Conservation (phyloP, 2,797 vertebrate species). For the Sebastes taczanowskii region DNA sequence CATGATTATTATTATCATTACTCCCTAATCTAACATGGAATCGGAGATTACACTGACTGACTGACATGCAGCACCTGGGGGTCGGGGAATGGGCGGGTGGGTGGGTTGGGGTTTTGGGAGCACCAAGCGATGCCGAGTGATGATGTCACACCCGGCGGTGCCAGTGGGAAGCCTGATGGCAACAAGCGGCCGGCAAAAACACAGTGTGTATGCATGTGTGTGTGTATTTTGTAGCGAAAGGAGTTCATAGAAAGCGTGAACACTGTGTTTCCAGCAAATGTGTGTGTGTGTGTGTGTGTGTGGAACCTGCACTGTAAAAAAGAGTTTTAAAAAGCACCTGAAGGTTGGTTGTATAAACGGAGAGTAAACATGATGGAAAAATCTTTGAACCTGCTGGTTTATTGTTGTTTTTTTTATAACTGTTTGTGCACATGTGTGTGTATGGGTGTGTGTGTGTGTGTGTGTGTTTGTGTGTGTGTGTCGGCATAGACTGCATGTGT, state of each 20-base stretch:
- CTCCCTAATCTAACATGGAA: slow-evolving; percentile 82
- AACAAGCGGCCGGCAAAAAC: slow-evolving; percentile 65
- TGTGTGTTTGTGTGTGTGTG: background rate
- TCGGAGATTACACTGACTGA: slow-evolving; percentile 80
- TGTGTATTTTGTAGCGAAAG: slow-evolving; percentile 25
- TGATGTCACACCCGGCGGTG: slow-evolving; percentile 63
- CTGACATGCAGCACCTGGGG: slow-evolving; percentile 82
- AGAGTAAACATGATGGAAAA: slow-evolving; percentile 70
- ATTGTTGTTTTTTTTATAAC: slow-evolving; percentile 53
- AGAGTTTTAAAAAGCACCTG: slow-evolving; percentile 80
- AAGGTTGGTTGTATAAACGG: slow-evolving; percentile 77
- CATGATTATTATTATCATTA: slow-evolving; percentile 80
- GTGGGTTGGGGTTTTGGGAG: slow-evolving; percentile 37
- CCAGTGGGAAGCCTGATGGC: slow-evolving; percentile 61
- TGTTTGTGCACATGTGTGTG: slow-evolving; percentile 22
- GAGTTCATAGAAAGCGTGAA: slow-evolving; percentile 28
- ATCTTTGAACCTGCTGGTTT: slow-evolving; percentile 73
- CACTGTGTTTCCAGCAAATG: slow-evolving; percentile 56
- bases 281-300: slow-evolving; percentile 50
- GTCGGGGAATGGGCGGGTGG: background rate
- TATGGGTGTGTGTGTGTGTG: background rate
- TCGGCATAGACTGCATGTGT: slow-evolving; percentile 48
- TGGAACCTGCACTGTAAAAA: slow-evolving; percentile 78
- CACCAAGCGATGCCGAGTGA: slow-evolving; percentile 62
- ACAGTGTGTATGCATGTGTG: slow-evolving; percentile 69